These are phyloP conservation scores for Saccopteryx leptura DNA, from an alignment of 2,113 vertebrate species.

Conservation along the genomic window DNA sequence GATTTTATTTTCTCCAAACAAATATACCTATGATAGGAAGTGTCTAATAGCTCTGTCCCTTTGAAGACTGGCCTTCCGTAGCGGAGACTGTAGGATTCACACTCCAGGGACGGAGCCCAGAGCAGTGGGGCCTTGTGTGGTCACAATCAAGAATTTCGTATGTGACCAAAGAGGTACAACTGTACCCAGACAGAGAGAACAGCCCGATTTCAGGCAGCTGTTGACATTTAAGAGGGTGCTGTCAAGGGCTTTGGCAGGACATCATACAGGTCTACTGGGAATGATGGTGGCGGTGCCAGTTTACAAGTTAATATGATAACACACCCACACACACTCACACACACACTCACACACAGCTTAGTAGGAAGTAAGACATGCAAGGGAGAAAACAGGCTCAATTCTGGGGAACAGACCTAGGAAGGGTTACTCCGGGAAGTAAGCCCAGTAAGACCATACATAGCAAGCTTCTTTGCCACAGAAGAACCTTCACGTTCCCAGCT, in stretches of 20 bases:
- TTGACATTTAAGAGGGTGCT: accelerated
- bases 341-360: not conserved
- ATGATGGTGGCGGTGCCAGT: accelerated
- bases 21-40: not conserved
- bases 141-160: accelerated
- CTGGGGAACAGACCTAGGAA: not conserved
- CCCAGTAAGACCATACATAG: not conserved
- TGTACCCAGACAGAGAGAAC: not conserved
- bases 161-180: accelerated
- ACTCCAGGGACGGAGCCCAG: accelerated
- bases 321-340: not conserved
- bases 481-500: not conserved
- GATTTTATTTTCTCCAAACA: not conserved
- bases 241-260: not conserved
- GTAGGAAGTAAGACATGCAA: not conserved
- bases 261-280: accelerated
- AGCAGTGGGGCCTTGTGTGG: accelerated
- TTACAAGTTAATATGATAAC: not conserved
- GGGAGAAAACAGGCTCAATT: not conserved
- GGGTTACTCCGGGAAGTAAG: not conserved
- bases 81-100: accelerated
- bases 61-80: not conserved
- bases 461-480: too few relatives aligned
- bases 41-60: too few relatives aligned
- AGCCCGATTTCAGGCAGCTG: not conserved